Conservation (phyloP, 2,888 invertebrate species). For the Scaptomyza flava region DNA sequence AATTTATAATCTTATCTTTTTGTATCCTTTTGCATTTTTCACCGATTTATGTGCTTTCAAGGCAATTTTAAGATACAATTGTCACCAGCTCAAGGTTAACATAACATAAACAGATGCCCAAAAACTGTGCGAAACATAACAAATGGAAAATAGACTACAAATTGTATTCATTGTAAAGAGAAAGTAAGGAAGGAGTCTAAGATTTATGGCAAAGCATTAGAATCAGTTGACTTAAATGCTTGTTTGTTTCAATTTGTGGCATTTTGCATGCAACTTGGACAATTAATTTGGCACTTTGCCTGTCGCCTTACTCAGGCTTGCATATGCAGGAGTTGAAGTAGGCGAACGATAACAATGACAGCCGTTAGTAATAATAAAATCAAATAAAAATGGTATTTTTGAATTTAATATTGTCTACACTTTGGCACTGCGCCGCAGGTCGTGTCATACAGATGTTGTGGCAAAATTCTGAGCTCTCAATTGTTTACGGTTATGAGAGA, state of each 20-base stretch:
- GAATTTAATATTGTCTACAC: constrained; percentile 14
- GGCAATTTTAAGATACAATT: constrained; percentile 2
- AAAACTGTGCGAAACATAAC: background rate
- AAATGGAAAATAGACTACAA: constrained; percentile 5
- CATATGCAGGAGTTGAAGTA: background rate
- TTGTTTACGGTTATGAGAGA: constrained; percentile 65
- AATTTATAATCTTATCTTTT: constrained; percentile 14
- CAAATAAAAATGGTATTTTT: constrained; percentile 34
- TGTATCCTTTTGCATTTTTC: constrained; percentile 2
- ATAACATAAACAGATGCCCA: constrained; percentile 2
- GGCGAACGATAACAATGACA: background rate
- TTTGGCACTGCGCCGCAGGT: constrained; percentile 5
- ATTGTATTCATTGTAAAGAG: constrained; percentile 1
- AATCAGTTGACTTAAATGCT: constrained; percentile 21
- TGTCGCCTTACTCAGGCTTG: constrained; percentile 5
- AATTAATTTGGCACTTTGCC: constrained; percentile 45
- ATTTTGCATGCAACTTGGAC: constrained; percentile 15
- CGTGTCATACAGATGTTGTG: constrained; percentile 57
- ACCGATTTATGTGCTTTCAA: constrained; percentile 31
- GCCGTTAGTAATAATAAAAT: constrained; percentile 23
- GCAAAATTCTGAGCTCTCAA: constrained; percentile 39
- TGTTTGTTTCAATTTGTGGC: constrained; percentile 26
- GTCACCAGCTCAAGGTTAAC: constrained; percentile 9
- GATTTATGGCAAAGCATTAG: constrained; percentile 13
- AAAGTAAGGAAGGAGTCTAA: background rate